Percentiles rank a stretch among this genome's conserved stretches.
These are phyloP conservation scores for Apodemia hepburni DNA, from an alignment of 2,888 invertebrate species.

Conservation along the genomic window DNA sequence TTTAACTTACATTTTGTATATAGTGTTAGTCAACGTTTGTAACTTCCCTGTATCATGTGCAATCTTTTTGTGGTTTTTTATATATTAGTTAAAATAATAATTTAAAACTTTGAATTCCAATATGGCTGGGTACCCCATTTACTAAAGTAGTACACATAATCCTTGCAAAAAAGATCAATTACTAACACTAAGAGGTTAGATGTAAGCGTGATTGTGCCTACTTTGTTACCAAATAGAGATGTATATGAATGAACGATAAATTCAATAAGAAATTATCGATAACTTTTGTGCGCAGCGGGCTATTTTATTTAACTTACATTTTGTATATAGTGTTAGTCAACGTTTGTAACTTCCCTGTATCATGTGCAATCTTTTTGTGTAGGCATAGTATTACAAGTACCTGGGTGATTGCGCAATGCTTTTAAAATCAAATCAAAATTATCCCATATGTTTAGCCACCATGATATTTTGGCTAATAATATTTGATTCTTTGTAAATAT, in stretches of 20 bases:
- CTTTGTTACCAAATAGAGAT: constrained; percentile 58
- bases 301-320: constrained; percentile 38
- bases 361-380: constrained; percentile 54
- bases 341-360: constrained; percentile 35
- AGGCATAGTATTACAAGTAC: constrained; percentile 50
- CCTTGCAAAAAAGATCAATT: constrained; percentile 24
- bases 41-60: constrained; percentile 46
- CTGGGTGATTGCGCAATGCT: constrained; percentile 40
- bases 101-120: not conserved
- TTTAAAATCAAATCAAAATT: constrained; percentile 21
- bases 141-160: constrained; percentile 30
- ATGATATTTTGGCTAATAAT: constrained; percentile 29
- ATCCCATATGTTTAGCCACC: constrained; percentile 14
- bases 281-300: constrained; percentile 34
- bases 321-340: constrained; percentile 45
- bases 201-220: constrained; percentile 45
- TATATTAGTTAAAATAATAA: not conserved
- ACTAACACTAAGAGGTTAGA: constrained; percentile 23
- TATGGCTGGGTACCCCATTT: constrained; percentile 36
- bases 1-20: constrained; percentile 45
- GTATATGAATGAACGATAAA: constrained; percentile 48
- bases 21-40: constrained; percentile 35
- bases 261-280: constrained; percentile 36
- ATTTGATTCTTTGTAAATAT: constrained; percentile 61
- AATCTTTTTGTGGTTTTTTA: constrained; percentile 42